Evolutionary conservation across 2,888 invertebrate genomes (phyloP).

Genomic region (Spodoptera exigua): DNA sequence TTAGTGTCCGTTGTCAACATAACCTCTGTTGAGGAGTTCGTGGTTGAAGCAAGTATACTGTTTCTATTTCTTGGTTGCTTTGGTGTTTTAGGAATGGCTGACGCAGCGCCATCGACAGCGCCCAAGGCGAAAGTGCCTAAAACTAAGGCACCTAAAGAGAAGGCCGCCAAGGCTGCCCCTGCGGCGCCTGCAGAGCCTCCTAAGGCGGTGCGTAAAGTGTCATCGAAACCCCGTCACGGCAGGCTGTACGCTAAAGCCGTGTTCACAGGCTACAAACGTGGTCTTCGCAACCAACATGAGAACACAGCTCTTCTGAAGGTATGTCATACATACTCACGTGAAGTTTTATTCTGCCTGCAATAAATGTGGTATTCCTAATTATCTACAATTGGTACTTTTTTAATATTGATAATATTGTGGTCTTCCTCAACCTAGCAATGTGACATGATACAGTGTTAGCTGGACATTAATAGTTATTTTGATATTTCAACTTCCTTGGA

Average conservation of each 20-base stretch:
- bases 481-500: no score
- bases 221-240: conserved; percentile 91
- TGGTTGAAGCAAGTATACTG: conserved; percentile 35
- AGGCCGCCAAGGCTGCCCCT: conserved; percentile 87
- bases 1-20: conserved; percentile 83
- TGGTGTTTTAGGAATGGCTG: conserved; percentile 90
- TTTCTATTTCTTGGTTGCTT: conserved; percentile 47
- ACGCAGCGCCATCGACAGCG: conserved; percentile 87
- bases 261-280: conserved; percentile 98
- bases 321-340: conserved; percentile 16
- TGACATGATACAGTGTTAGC: no score
- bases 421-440: no score
- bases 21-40: conserved; percentile 71
- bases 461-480: no score
- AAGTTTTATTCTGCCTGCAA: no score
- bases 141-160: conserved; percentile 89
- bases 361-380: no score
- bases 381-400: no score
- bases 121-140: conserved; percentile 88
- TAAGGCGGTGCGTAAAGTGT: conserved; percentile 85
- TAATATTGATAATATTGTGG: no score
- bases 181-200: conserved; percentile 87
- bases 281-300: conserved; percentile 99
- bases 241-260: conserved; percentile 99
- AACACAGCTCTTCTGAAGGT: conserved; percentile 98